Percentiles rank a stretch among this genome's conserved stretches.
Evolutionary conservation across 2,113 vertebrate genomes (phyloP).

Genomic region (Ciconia boyciana): DNA sequence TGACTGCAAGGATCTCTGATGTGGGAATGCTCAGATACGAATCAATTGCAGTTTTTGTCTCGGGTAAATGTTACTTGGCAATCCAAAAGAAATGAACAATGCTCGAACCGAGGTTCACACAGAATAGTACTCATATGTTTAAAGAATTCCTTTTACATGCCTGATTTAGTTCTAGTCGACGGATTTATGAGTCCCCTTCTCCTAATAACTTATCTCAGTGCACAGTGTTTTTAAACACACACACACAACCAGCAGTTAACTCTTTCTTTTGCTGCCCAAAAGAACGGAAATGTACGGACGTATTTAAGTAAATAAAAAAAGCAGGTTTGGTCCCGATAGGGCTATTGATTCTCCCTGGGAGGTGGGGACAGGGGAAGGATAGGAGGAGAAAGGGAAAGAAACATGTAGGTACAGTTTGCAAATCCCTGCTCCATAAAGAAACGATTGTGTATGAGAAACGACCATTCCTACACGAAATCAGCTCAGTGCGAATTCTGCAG

Average conservation of each 20-base stretch:
- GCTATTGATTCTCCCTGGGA: not conserved
- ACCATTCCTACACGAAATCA: slow-evolving; percentile 11
- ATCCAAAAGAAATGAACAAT: slow-evolving; percentile 35
- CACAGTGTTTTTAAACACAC: slow-evolving; percentile 11
- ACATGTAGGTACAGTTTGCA: not conserved
- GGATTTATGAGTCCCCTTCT: slow-evolving; percentile 59
- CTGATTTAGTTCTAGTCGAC: slow-evolving; percentile 44
- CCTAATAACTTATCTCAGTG: slow-evolving; percentile 54
- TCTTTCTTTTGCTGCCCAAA: slow-evolving; percentile 50
- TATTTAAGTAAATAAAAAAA: not conserved
- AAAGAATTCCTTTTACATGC: slow-evolving; percentile 57
- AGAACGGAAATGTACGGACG: not conserved
- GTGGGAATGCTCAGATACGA: slow-evolving; percentile 54
- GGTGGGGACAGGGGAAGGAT: not conserved
- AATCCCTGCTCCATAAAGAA: slow-evolving; percentile 26
- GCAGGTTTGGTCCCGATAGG: not conserved
- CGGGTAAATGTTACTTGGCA: slow-evolving; percentile 52
- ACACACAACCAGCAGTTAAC: slow-evolving; percentile 54
- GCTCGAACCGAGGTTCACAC: slow-evolving; percentile 4
- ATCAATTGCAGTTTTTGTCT: slow-evolving; percentile 64
- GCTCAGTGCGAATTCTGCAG: not conserved
- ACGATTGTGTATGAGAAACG: not conserved
- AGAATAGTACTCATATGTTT: slow-evolving; percentile 40
- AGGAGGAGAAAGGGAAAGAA: not conserved
- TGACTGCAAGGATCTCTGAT: slow-evolving; percentile 58